Percentiles rank a stretch among this genome's conserved stretches.
Evolutionary conservation across 2,888 invertebrate species (phyloP).

Genomic region (Microchrysa polita): DNA sequence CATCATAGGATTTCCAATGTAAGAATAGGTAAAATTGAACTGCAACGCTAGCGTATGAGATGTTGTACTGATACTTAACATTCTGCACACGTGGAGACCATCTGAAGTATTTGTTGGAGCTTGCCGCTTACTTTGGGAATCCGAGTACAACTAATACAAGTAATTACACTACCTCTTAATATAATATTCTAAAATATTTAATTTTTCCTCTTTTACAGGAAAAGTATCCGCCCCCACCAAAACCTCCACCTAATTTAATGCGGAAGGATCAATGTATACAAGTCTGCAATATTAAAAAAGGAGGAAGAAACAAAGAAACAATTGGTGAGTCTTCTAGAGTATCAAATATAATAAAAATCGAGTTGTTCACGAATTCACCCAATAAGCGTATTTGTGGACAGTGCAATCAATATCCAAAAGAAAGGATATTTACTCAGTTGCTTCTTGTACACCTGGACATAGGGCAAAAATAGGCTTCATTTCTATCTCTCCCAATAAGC

Average conservation of each 20-base stretch:
- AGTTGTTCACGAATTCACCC: no score
- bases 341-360: no score
- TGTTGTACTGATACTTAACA: background rate
- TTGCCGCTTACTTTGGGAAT: slow-evolving; percentile 48
- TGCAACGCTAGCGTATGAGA: slow-evolving; percentile 9
- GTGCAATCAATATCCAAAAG: no score
- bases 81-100: no score
- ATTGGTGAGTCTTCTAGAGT: background rate
- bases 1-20: slow-evolving; percentile 47
- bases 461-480: no score
- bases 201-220: slow-evolving; percentile 2
- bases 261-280: slow-evolving; percentile 37
- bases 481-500: no score
- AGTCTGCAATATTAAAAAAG: background rate
- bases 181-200: slow-evolving; percentile 27
- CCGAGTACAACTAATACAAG: slow-evolving; percentile 36
- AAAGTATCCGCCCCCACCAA: slow-evolving; percentile 22
- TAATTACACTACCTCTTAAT: slow-evolving; percentile 1
- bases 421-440: no score
- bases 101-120: no score
- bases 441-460: no score
- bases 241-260: background rate
- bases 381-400: no score
- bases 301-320: background rate
- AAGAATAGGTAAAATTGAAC: slow-evolving; percentile 21